Evolutionary conservation across 2,888 invertebrate genomes (phyloP), one percentile per base, ranked within the genome.

Genomic region (Sacculina carcini): DNA sequence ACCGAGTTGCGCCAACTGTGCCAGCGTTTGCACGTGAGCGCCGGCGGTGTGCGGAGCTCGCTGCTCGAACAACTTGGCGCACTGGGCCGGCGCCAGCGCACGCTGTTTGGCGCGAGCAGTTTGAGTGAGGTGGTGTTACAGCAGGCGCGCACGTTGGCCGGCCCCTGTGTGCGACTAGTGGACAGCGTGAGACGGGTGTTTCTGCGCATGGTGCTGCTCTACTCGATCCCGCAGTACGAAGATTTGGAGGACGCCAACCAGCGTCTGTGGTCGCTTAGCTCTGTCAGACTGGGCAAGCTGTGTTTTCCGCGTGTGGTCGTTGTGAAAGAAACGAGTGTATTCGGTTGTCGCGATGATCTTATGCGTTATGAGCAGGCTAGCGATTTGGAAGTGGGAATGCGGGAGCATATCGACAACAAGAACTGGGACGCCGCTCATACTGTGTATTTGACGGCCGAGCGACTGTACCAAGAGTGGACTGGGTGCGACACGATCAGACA

Each of bases 201-300:
- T 58, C 60, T 66, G 19, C 56, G 70, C 28, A 57, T 65, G 7
- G 58, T 69, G 54, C 65, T 68, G 60, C 58, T 70, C 39, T 68
- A 65, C 57, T 65, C 65, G 3, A 60, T 68, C 29, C 62, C 63
- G 4, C 64, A 58, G 23, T 59, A 59, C 29, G 60, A 60, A 38
- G 59, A 60, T 16, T 57, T 58, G 6, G 58, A 58, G 16, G 60
- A 58, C 16, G 56, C 57, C 32, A 57, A 56, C 2, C 54, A 58
- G 47, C 60, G 60, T 48, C 50, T 60, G 14, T 54, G 66, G 50
- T 64, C 65, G 53, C 62, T 69, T 58, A 59, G 69, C 29, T 60
- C 66, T 59, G 63, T 64, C 3, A 66, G 68, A 54, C 63, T 65
- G 50, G 69, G 69, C 2, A 61, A 62, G 53, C 59, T 67, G 55